Evolutionary conservation across 1,140 invertebrate species (phyloP).

Genomic region (Araneus ventricosus): DNA sequence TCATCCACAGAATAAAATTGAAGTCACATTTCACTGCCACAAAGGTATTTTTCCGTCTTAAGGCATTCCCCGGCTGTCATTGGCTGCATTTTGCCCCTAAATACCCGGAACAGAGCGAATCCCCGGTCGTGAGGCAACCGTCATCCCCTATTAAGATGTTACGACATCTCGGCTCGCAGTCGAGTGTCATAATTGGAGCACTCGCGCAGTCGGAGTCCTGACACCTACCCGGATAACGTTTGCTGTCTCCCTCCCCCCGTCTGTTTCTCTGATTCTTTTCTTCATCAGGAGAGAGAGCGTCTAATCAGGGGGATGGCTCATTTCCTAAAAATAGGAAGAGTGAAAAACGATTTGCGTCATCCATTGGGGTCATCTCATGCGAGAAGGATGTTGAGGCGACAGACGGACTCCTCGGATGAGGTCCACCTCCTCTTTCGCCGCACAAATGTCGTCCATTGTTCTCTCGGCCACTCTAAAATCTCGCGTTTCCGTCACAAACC

Average conservation of each 20-base stretch:
- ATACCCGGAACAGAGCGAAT: neutral
- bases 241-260: neutral
- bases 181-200: constrained; percentile 31
- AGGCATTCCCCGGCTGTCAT: neutral
- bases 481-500: neutral
- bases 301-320: neutral
- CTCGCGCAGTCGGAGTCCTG: constrained; percentile 6
- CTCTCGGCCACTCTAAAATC: neutral
- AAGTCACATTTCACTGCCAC: no score
- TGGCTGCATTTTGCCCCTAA: neutral
- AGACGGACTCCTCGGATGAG: constrained; percentile 4
- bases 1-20: no score
- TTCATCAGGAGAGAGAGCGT: neutral
- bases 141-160: neutral
- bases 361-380: constrained; percentile 32
- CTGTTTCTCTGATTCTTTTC: neutral
- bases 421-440: neutral
- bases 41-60: no score
- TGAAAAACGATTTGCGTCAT: constrained; percentile 54
- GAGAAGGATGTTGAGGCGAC: constrained; percentile 39
- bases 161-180: neutral
- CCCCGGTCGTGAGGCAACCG: neutral
- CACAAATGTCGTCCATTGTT: neutral
- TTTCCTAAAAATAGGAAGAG: constrained; percentile 61
- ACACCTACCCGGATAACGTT: neutral